Conservation (phyloP, 2,888 invertebrate species). For the Drosophila kambysellisi region DNA sequence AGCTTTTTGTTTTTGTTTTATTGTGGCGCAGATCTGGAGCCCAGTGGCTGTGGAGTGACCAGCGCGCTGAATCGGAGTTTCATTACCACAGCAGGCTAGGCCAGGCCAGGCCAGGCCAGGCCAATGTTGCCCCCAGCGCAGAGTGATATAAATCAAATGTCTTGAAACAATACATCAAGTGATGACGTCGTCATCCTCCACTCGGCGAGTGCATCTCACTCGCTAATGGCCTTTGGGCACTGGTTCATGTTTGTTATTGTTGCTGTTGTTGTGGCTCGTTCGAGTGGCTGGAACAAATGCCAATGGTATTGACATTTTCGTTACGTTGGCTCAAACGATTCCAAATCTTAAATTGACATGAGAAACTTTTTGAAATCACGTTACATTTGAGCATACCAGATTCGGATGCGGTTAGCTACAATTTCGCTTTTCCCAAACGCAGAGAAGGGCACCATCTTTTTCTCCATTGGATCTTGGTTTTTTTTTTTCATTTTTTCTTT, state of each 20-base stretch:
- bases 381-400: slow-evolving; percentile 49
- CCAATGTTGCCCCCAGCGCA: slow-evolving; percentile 4
- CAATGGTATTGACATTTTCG: slow-evolving; percentile 79
- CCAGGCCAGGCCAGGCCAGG: too few relatives aligned
- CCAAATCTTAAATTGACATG: slow-evolving; percentile 74
- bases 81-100: slow-evolving; percentile 59
- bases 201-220: slow-evolving; percentile 61
- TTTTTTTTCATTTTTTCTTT: neutral
- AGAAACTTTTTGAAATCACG: slow-evolving; percentile 71
- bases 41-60: slow-evolving; percentile 42
- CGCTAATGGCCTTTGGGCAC: slow-evolving; percentile 63
- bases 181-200: slow-evolving; percentile 42
- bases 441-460: slow-evolving; percentile 50
- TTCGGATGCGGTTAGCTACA: slow-evolving; percentile 40
- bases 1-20: neutral
- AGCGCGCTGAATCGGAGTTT: slow-evolving; percentile 69
- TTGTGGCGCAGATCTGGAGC: slow-evolving; percentile 1
- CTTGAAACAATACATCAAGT: slow-evolving; percentile 76
- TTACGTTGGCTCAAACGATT: slow-evolving; percentile 58
- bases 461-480: slow-evolving; percentile 1
- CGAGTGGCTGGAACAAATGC: slow-evolving; percentile 69
- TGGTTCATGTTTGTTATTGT: slow-evolving; percentile 6
- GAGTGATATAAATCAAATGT: slow-evolving; percentile 75
- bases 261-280: slow-evolving; percentile 20
- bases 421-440: slow-evolving; percentile 13